Evolutionary conservation across 1,140 invertebrate genomes (phyloP).

Genomic region (Neomicropteryx cornuta): DNA sequence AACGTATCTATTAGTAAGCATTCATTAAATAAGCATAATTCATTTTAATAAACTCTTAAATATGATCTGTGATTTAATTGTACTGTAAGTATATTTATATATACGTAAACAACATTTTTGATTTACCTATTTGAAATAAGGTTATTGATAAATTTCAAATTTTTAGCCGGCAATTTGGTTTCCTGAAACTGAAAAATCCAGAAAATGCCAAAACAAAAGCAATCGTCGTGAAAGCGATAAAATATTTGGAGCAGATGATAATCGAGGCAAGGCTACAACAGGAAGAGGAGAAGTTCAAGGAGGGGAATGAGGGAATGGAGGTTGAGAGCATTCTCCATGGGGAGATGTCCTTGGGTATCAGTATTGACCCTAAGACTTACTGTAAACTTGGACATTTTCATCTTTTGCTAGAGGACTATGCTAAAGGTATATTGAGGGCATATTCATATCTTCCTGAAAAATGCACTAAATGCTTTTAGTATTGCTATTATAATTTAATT

Average conservation of each 20-base stretch:
- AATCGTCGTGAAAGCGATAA: conserved; percentile 69
- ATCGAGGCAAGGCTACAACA: conserved; percentile 59
- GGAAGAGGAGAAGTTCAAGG: conserved; percentile 32
- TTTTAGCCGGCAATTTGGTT: conserved; percentile 78
- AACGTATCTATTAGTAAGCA: no score
- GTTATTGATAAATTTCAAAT: no score
- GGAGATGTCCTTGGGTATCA: conserved; percentile 48
- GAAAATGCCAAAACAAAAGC: conserved; percentile 69
- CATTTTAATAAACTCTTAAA: no score
- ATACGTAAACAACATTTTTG: no score
- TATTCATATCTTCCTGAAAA: not conserved
- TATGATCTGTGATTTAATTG: no score
- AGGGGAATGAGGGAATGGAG: conserved; percentile 31
- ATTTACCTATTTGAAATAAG: no score
- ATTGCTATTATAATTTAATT: no score
- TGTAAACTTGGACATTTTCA: conserved; percentile 92
- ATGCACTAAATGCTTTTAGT: not conserved
- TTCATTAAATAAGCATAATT: no score
- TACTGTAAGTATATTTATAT: no score
- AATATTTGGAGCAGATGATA: conserved; percentile 74
- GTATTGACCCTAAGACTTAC: conserved; percentile 81
- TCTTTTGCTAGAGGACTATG: conserved; percentile 79
- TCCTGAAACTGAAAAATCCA: conserved; percentile 61
- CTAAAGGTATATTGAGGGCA: conserved; percentile 57
- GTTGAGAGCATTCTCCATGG: conserved; percentile 33